Conservation (phyloP, 2,797 vertebrate genomes). For the Champsocephalus gunnari region DNA sequence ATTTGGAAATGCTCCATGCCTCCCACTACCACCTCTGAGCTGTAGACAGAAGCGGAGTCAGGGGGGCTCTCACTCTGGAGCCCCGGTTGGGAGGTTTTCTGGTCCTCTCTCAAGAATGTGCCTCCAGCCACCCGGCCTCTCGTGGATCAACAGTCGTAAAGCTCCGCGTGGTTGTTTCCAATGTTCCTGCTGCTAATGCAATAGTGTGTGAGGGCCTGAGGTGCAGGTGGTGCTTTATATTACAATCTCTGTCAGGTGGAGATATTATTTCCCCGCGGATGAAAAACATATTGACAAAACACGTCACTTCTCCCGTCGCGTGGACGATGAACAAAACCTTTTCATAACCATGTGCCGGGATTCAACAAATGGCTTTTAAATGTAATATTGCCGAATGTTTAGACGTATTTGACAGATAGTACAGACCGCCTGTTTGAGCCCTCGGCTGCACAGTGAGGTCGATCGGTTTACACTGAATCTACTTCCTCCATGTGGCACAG, state of each 20-base stretch:
- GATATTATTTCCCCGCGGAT: conserved; percentile 61
- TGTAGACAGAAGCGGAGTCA: conserved; percentile 37
- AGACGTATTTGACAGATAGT: conserved; percentile 2
- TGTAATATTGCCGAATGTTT: conserved; percentile 24
- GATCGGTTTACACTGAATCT: not conserved
- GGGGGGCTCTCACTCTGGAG: conserved; percentile 33
- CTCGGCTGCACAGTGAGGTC: conserved; percentile 3
- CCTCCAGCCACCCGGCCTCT: conserved; percentile 55
- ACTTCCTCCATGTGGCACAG: conserved; percentile 3
- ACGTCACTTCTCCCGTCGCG: conserved; percentile 41
- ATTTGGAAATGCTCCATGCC: conserved; percentile 27
- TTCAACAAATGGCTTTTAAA: conserved; percentile 39
- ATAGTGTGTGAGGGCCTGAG: conserved; percentile 52
- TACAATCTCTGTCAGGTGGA: conserved; percentile 51
- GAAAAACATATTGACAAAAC: conserved; percentile 59
- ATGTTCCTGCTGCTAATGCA: conserved; percentile 54
- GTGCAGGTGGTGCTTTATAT: conserved; percentile 53
- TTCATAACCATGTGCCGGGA: conserved; percentile 34
- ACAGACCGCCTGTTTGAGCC: not conserved
- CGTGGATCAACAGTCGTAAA: conserved; percentile 46
- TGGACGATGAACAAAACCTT: conserved; percentile 9
- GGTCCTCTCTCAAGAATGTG: conserved; percentile 59
- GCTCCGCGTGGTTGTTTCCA: conserved; percentile 61
- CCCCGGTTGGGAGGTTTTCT: conserved; percentile 49
- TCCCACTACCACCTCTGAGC: conserved; percentile 37